Base-by-base conservation (phyloP, 1,140 invertebrate genomes). In the Temnothorax longispinosus region DNA sequence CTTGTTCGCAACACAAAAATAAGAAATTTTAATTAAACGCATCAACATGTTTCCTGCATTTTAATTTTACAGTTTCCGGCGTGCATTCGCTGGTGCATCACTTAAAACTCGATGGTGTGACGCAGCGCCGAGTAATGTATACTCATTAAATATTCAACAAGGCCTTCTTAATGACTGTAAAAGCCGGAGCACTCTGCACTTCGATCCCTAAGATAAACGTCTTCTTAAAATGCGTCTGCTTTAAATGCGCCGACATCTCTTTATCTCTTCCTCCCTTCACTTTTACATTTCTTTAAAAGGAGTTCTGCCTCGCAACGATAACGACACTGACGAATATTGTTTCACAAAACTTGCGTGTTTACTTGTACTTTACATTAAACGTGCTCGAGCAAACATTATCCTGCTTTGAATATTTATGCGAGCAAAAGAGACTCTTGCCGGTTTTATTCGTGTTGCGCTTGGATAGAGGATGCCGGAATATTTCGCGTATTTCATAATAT, bases 301-400 rank as follows among this genome's bases (percentile, higher is more conserved):
- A n/a, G 13, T 1, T 21, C 27, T 47, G 69, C 4, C n/a, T 62
- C 56, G 27, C 27, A 35, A 13, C 13, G 13, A 84, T 84, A 60
- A 60, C 54, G 41, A 41, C 27, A 41, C 27, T 47, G 54, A 60
- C 44, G 18, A 75, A 84, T 84, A 84, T 75, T 84, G 69, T 84
- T 84, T 84, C 54, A 84, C 69, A 62, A 60, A 72, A 47, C n/a
- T 56, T 64, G 69, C 69, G 32, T 84, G 80, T 84, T 84, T 84
- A 75, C 80, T 41, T 84, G 69, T 32, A 84, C 69, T 84, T 75
- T 84, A 60, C 69, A 75, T 84, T 84, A 84, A 84, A 84, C 80
- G 80, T 84, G 80, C 80, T 74, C 80, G 56, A 60, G 69, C 80
- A 84, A 84, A 84, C 62, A 84, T 84, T 84, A 74, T 84, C 54